These are phyloP conservation scores for Agelaius tricolor DNA, from an alignment of 2,113 vertebrate species.

Conservation along the genomic window DNA sequence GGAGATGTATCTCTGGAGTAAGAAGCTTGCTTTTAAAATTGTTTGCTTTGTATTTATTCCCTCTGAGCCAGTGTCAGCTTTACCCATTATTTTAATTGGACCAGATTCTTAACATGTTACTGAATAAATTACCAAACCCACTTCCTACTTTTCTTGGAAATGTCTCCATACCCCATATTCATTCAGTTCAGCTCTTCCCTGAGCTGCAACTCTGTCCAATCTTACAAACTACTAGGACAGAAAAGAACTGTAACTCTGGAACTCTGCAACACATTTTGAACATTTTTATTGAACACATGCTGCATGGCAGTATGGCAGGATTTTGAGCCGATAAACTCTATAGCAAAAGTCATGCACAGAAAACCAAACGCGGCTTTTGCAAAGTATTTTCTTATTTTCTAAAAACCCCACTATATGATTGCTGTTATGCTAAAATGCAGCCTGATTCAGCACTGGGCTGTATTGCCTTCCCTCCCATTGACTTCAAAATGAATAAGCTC, in stretches of 20 bases:
- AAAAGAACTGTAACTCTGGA: background rate
- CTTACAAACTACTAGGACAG: background rate
- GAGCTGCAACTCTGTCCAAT: background rate
- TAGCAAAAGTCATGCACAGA: background rate
- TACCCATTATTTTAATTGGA: background rate
- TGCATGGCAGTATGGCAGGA: background rate
- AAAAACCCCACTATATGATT: background rate
- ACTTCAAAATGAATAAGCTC: conserved; percentile 58
- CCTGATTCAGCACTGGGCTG: background rate
- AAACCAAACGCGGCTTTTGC: background rate
- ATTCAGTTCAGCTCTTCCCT: background rate
- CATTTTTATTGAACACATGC: background rate
- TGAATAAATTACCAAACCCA: background rate
- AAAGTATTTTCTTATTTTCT: background rate
- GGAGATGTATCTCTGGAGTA: background rate
- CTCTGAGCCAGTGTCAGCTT: background rate
- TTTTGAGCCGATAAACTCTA: background rate
- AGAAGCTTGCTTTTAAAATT: background rate
- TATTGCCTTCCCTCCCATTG: conserved; percentile 41
- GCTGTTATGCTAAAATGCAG: background rate
- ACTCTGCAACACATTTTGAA: background rate
- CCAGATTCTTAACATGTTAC: background rate
- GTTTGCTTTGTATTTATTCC: background rate
- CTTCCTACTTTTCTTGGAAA: conserved; percentile 31
- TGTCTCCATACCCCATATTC: background rate